These are phyloP conservation scores for Thecophora atra DNA, from an alignment of 2,888 invertebrate species.

Conservation along the genomic window DNA sequence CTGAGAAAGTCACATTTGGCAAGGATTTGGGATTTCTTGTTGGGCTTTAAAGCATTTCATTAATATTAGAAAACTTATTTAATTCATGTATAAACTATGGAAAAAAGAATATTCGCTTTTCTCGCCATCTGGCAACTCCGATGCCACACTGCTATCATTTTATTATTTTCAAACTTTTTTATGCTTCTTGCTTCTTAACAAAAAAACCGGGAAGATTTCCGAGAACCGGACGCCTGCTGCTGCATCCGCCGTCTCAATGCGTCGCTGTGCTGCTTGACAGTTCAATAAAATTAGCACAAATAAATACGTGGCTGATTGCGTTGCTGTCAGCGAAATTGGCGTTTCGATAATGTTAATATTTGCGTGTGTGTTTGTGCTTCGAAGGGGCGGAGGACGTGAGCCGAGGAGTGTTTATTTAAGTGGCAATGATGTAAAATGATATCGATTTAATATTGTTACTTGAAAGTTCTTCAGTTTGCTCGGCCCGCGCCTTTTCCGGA, in stretches of 20 bases:
- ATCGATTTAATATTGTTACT: constrained; percentile 27
- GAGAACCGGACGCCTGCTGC: neutral
- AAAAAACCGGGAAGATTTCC: neutral
- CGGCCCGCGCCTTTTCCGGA: neutral
- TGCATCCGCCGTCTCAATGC: neutral
- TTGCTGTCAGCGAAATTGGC: constrained; percentile 27
- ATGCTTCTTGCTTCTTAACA: neutral
- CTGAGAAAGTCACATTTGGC: neutral
- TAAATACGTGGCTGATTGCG: constrained; percentile 40
- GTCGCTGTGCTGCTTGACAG: constrained; percentile 15
- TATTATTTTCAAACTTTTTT: neutral
- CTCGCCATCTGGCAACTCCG: too few relatives aligned
- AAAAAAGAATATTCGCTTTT: too few relatives aligned
- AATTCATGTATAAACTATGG: too few relatives aligned
- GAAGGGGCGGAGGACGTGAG: constrained; percentile 5
- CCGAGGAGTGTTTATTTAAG: constrained; percentile 35
- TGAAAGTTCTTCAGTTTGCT: neutral
- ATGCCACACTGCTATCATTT: too few relatives aligned
- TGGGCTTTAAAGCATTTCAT: neutral
- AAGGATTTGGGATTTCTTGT: neutral
- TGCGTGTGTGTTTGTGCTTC: neutral
- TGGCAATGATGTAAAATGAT: constrained; percentile 31
- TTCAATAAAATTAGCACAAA: constrained; percentile 46
- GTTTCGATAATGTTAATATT: constrained; percentile 24
- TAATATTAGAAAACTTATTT: too few relatives aligned